Base-by-base conservation (phyloP, 2,888 invertebrate genomes). In the Volucella bombylans region DNA sequence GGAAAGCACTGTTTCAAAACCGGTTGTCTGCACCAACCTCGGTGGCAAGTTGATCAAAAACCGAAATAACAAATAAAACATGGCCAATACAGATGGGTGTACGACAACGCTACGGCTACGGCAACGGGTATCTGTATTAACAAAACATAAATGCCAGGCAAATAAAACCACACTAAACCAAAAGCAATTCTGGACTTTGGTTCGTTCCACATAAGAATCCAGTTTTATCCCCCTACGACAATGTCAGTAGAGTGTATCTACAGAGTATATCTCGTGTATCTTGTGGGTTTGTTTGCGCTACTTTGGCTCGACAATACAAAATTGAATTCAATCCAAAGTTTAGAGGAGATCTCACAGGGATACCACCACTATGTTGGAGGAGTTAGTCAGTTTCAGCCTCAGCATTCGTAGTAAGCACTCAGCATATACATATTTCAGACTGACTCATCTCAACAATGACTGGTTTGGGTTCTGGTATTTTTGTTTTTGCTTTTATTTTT, bases 171-270 rank as follows among this genome's bases (percentile, higher is more conserved):
- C 38, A 68, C 49, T 23, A 49, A 2, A 68, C 47, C 77, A 47
- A 52, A 61, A 55, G 64, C 50, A 50, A 68, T 72, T 77, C 72
- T 72, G 72, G 82, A 77, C 77, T 72, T 77, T 77, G 68, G 68
- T 76, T 72, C 82, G 77, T 57, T 82, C 82, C 39, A 82, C 71
- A 72, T 82, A 62, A 45, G 71, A 77, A 82, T 82, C 82, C 77
- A 77, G 82, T 82, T 82, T 82, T 62, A 52, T 71, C 39, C 64
- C 47, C 64, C 67, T 52, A 68, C 68, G 43, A 68, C n/a, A 74
- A 74, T 73, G 64, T 41, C 54, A 71, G 31, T 47, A 15, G 69
- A 59, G 57, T 6, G 45, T 39, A 38, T 43, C 73, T 55, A 64
- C 54, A 73, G 64, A 41, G 11, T 39, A 61, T 50, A 15, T 11